phyloP scores from a whole-genome alignment of 2,797 vertebrate genomes.

The Microctenopoma steveboyesi region DNA sequence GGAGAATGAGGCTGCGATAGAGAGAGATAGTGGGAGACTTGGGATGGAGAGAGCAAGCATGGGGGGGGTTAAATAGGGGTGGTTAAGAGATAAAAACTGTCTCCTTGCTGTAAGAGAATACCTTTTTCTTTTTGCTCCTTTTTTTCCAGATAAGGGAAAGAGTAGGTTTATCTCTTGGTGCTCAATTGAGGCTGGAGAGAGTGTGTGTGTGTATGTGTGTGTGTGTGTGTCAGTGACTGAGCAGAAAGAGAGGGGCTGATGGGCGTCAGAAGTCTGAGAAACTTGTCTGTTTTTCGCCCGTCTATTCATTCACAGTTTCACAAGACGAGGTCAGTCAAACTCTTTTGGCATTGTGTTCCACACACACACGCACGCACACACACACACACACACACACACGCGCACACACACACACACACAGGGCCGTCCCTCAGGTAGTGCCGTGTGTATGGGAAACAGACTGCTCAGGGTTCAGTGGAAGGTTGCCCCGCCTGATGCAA shows the following conservation, averaged over 20 bases:
- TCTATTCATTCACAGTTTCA: constrained; percentile 67
- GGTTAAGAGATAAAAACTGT: constrained; percentile 76
- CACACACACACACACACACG: constrained; percentile 14
- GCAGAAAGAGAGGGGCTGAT: too few relatives aligned
- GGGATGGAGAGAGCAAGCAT: constrained; percentile 31
- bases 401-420: constrained; percentile 12
- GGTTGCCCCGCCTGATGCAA: constrained; percentile 54
- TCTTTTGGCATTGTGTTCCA: constrained; percentile 19
- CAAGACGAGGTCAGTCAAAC: constrained; percentile 53
- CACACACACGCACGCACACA: constrained; percentile 19
- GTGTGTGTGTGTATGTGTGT: constrained; percentile 40
- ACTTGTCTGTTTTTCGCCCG: constrained; percentile 29
- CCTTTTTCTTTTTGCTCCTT: constrained; percentile 54
- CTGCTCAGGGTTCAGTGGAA: constrained; percentile 47
- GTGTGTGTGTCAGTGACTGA: constrained; percentile 14
- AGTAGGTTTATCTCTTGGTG: constrained; percentile 70
- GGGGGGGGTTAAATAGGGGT: constrained; percentile 52
- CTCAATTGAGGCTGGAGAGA: constrained; percentile 65
- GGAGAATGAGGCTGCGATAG: constrained; percentile 52
- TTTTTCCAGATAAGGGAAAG: constrained; percentile 67
- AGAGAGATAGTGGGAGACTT: constrained; percentile 34
- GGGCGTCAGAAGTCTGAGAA: too few relatives aligned
- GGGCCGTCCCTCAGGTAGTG: constrained; percentile 43
- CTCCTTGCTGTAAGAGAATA: constrained; percentile 78
- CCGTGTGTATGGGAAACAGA: constrained; percentile 52